Evolutionary conservation across 2,797 vertebrate species (phyloP).

Genomic region (Enoplosus armatus): DNA sequence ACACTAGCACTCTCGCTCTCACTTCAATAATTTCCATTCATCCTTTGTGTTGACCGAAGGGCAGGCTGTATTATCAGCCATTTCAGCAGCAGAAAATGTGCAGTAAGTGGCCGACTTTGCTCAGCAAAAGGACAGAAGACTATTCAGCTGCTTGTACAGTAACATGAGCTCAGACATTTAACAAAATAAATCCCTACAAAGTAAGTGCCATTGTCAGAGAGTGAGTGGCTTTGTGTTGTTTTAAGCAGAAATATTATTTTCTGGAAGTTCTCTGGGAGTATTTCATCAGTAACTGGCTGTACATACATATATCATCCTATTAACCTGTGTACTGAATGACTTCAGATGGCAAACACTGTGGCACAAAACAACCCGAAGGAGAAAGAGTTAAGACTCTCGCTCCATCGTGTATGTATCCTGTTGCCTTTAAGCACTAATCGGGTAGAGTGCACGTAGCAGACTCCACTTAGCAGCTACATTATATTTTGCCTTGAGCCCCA

Average conservation of each 20-base stretch:
- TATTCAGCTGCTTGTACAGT: background rate
- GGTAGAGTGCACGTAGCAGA: background rate
- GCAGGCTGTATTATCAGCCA: background rate
- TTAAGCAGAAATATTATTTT: background rate
- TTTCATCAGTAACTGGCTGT: background rate
- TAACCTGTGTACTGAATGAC: background rate
- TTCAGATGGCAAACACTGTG: background rate
- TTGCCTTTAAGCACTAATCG: slow-evolving; percentile 1
- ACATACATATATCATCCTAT: background rate
- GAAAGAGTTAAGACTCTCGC: background rate
- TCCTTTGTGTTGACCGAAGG: slow-evolving; percentile 17
- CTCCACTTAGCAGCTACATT: background rate
- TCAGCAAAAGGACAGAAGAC: background rate
- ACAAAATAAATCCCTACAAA: background rate
- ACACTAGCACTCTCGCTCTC: background rate
- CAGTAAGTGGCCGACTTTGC: background rate
- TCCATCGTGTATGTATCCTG: background rate
- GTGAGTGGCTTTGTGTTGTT: background rate
- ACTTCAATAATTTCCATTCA: slow-evolving; percentile 13
- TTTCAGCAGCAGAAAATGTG: slow-evolving; percentile 1
- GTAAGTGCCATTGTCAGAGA: background rate
- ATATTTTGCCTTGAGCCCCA: background rate
- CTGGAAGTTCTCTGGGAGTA: background rate
- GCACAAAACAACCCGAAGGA: background rate
- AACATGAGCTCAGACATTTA: background rate